Conservation (phyloP, 23 tunicate genomes). For the Botrylloides violaceus region DNA sequence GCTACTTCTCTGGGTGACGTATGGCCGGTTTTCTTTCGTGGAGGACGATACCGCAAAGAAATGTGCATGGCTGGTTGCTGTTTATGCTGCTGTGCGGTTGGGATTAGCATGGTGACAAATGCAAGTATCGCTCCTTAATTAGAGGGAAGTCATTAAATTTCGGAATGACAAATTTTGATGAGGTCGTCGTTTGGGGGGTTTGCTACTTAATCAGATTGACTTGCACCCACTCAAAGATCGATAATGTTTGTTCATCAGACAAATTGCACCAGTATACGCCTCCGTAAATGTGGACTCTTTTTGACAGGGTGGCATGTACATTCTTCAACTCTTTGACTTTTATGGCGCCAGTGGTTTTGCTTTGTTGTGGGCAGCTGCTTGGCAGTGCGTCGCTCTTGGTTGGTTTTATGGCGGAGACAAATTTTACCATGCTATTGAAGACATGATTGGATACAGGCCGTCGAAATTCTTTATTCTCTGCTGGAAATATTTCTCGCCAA, state of each 20-base stretch:
- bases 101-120: slow-evolving; percentile 82
- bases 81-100: slow-evolving; percentile 60
- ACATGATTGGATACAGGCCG: slow-evolving; percentile 92
- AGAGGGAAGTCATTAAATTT: background rate
- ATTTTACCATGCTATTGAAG: slow-evolving; percentile 62
- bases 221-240: too few relatives aligned
- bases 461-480: slow-evolving; percentile 46
- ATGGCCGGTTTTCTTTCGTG: slow-evolving; percentile 67
- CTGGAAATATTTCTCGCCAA: slow-evolving; percentile 74
- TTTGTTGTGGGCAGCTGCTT: slow-evolving; percentile 86
- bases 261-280: too few relatives aligned
- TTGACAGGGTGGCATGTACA: slow-evolving; percentile 90
- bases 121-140: slow-evolving; percentile 23
- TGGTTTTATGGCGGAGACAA: slow-evolving; percentile 97
- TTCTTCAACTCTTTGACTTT: slow-evolving; percentile 89
- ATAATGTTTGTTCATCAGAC: too few relatives aligned
- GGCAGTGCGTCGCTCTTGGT: slow-evolving; percentile 90
- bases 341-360: slow-evolving; percentile 99
- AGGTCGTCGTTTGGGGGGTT: too few relatives aligned
- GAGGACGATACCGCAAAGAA: slow-evolving; percentile 77
- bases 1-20: slow-evolving; percentile 88
- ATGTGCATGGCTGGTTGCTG: slow-evolving; percentile 83
- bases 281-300: too few relatives aligned
- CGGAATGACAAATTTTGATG: too few relatives aligned
- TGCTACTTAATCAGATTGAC: too few relatives aligned